Evolutionary conservation across 2,797 vertebrate genomes (phyloP).

Genomic region (Luscinia megarhynchos): DNA sequence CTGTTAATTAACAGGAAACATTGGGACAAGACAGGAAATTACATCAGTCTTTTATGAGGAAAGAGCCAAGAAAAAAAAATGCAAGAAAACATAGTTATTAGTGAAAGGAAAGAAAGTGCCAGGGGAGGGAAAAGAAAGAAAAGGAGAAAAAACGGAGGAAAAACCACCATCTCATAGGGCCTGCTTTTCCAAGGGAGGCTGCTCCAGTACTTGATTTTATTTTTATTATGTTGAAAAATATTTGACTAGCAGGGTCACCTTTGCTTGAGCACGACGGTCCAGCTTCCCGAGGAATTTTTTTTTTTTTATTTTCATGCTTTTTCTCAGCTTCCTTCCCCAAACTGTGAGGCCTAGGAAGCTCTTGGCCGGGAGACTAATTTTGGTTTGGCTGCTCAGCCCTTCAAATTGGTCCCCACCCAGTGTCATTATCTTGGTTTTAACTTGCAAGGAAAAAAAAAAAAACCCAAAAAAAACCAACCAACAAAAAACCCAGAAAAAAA

Average conservation of each 20-base stretch:
- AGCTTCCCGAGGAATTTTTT: slow-evolving; percentile 81
- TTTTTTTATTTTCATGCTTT: slow-evolving; percentile 79
- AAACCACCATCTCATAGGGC: not conserved
- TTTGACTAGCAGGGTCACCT: slow-evolving; percentile 79
- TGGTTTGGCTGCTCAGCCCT: slow-evolving; percentile 84
- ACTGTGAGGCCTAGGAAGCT: slow-evolving; percentile 84
- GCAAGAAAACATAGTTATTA: slow-evolving; percentile 63
- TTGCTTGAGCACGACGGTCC: slow-evolving; percentile 78
- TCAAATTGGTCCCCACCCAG: slow-evolving; percentile 86
- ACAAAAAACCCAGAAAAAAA: not conserved
- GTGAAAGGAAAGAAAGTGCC: slow-evolving; percentile 53
- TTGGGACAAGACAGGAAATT: slow-evolving; percentile 80
- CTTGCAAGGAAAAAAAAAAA: slow-evolving; percentile 78
- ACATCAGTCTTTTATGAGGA: slow-evolving; percentile 76
- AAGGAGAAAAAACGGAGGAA: not conserved
- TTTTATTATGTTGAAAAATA: slow-evolving; percentile 77
- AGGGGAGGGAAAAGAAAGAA: not conserved
- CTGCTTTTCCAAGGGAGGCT: slow-evolving; percentile 46
- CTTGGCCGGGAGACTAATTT: slow-evolving; percentile 86
- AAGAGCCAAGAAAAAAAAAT: slow-evolving; percentile 62
- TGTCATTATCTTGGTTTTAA: slow-evolving; percentile 90
- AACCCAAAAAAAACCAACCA: not conserved
- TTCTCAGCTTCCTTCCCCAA: slow-evolving; percentile 87
- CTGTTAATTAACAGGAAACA: slow-evolving; percentile 80
- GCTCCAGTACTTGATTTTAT: slow-evolving; percentile 69